phyloP scores from a whole-genome alignment of 2,797 vertebrate species.

The Sebastes jordani region DNA sequence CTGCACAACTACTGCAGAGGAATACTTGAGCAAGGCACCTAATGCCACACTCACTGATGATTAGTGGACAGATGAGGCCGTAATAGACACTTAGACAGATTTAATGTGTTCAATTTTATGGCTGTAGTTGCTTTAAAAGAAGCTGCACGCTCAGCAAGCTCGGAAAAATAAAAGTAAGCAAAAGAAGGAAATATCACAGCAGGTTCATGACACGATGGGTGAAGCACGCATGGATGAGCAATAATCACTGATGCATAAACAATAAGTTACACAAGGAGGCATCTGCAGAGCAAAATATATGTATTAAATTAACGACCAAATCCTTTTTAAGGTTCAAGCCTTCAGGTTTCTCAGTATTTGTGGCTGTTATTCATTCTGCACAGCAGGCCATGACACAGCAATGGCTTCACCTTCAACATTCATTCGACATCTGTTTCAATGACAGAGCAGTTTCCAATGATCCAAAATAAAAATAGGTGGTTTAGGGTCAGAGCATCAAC shows the following conservation, averaged over 20 bases:
- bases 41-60: constrained; percentile 13
- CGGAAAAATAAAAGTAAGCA: constrained; percentile 27
- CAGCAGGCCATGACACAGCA: neutral
- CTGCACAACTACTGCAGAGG: constrained; percentile 4
- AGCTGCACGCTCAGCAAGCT: constrained; percentile 22
- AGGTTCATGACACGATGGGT: constrained; percentile 22
- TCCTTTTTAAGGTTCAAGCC: neutral
- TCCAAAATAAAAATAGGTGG: neutral
- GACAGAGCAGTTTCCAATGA: neutral
- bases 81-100: constrained; percentile 39
- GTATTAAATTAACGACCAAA: neutral
- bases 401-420: neutral
- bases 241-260: constrained; percentile 11
- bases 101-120: constrained; percentile 46
- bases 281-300: neutral
- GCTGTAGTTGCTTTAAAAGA: constrained; percentile 18
- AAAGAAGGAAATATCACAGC: neutral
- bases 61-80: constrained; percentile 34
- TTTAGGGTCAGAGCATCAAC: neutral
- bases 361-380: neutral
- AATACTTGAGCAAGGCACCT: constrained; percentile 19
- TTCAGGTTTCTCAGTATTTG: neutral
- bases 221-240: constrained; percentile 3
- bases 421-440: neutral
- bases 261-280: constrained; percentile 3